Evolutionary conservation across 2,113 vertebrate genomes (phyloP).

Genomic region (Halichoeres trimaculatus): DNA sequence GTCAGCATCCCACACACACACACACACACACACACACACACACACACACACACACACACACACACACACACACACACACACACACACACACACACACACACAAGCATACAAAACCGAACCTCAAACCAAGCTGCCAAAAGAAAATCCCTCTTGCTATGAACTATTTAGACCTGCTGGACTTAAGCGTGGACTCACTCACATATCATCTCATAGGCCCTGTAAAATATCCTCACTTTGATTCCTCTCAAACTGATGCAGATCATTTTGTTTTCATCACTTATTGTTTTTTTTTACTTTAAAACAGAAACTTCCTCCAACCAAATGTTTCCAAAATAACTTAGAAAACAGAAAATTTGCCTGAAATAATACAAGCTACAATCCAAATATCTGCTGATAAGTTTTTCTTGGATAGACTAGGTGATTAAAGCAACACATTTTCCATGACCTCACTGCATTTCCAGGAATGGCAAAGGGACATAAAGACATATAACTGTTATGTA

Average conservation of each 20-base stretch:
- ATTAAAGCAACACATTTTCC: not conserved
- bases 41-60: not conserved
- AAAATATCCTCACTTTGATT: not conserved
- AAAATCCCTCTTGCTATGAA: slow-evolving; percentile 34
- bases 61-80: too few relatives aligned
- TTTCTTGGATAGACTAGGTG: not conserved
- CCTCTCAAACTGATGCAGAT: not conserved
- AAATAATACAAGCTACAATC: not conserved
- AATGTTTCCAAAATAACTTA: not conserved
- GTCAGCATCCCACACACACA: slow-evolving; percentile 11
- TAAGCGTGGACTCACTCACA: not conserved
- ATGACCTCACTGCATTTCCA: not conserved
- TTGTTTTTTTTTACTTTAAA: too few relatives aligned
- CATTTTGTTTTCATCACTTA: too few relatives aligned
- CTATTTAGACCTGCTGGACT: not conserved
- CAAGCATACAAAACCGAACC: not conserved
- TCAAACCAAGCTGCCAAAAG: slow-evolving; percentile 30
- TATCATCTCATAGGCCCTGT: slow-evolving; percentile 4
- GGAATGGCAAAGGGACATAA: slow-evolving; percentile 2
- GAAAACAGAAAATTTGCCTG: not conserved
- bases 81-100: too few relatives aligned
- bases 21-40: not conserved
- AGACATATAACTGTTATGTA: slow-evolving; percentile 34
- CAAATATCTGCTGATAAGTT: not conserved
- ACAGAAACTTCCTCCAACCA: too few relatives aligned